phyloP scores from a whole-genome alignment of 1,140 invertebrate species.

The Pseudomyrmex cubaensis region DNA sequence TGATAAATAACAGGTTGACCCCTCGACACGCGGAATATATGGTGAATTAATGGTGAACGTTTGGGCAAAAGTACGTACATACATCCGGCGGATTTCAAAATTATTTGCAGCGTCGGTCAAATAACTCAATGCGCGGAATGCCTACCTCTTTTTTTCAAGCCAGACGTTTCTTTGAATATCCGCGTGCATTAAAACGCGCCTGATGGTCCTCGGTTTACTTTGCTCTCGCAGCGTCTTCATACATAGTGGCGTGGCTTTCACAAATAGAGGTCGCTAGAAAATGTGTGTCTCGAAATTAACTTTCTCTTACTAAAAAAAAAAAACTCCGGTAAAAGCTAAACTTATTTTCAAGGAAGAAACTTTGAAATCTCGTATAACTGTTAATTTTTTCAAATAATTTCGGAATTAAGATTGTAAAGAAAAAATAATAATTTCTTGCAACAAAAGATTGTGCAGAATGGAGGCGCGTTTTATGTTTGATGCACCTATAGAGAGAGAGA shows the following conservation, averaged over 20 bases:
- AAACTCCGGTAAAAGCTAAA: too few relatives aligned
- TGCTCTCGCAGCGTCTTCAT: background rate
- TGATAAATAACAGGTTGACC: slow-evolving; percentile 80
- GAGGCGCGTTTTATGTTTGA: background rate
- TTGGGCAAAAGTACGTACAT: slow-evolving; percentile 74
- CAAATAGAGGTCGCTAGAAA: too few relatives aligned
- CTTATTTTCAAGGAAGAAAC: background rate
- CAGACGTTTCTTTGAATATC: slow-evolving; percentile 63
- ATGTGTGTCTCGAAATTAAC: background rate
- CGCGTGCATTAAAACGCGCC: background rate
- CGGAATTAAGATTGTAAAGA: background rate
- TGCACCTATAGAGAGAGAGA: background rate
- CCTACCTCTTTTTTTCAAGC: slow-evolving; percentile 40
- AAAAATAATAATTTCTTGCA: background rate
- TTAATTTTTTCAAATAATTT: slow-evolving; percentile 16
- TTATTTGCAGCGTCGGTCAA: slow-evolving; percentile 73
- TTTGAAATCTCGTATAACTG: background rate
- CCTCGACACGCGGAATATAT: slow-evolving; percentile 75
- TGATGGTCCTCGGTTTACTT: background rate
- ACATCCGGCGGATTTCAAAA: slow-evolving; percentile 73
- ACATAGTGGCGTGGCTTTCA: too few relatives aligned
- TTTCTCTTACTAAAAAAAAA: too few relatives aligned
- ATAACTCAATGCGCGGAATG: slow-evolving; percentile 75
- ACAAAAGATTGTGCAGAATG: background rate
- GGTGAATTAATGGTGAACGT: slow-evolving; percentile 75